Percentiles rank a stretch among this genome's conserved stretches.
These are phyloP conservation scores for Esox lucius DNA, from an alignment of 2,797 vertebrate species.

Conservation along the genomic window DNA sequence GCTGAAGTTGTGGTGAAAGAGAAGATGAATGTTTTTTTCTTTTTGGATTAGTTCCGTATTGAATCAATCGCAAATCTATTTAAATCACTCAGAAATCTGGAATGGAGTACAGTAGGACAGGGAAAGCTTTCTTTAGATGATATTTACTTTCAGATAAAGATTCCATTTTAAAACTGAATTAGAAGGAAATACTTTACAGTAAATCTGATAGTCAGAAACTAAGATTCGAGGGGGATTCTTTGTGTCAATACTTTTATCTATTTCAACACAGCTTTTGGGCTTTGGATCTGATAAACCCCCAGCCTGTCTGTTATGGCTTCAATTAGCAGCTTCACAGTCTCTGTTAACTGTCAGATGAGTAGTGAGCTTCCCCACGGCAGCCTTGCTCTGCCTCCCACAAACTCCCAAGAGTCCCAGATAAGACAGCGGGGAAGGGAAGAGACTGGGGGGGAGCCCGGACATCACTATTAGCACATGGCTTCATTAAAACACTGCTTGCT, in stretches of 20 bases:
- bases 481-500: background rate
- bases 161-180: background rate
- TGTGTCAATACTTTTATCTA: background rate
- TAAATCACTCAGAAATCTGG: background rate
- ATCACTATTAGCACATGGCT: background rate
- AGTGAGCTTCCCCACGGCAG: background rate
- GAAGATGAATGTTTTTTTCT: constrained; percentile 39
- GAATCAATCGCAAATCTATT: background rate
- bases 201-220: background rate
- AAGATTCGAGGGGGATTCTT: background rate
- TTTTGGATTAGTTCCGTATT: constrained; percentile 23
- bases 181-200: background rate
- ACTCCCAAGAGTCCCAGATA: constrained; percentile 7
- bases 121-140: background rate
- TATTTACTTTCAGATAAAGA: background rate
- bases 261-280: background rate
- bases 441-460: background rate
- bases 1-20: constrained; percentile 27
- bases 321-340: constrained; percentile 20
- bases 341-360: constrained; percentile 13
- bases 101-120: background rate
- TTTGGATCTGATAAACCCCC: constrained; percentile 21
- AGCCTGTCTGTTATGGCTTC: constrained; percentile 20
- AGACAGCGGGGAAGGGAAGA: constrained; percentile 10
- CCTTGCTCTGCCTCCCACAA: background rate